Evolutionary conservation across 2,888 invertebrate genomes (phyloP), one percentile per base, ranked within the genome.

Genomic region (Phyllotreta striolata): DNA sequence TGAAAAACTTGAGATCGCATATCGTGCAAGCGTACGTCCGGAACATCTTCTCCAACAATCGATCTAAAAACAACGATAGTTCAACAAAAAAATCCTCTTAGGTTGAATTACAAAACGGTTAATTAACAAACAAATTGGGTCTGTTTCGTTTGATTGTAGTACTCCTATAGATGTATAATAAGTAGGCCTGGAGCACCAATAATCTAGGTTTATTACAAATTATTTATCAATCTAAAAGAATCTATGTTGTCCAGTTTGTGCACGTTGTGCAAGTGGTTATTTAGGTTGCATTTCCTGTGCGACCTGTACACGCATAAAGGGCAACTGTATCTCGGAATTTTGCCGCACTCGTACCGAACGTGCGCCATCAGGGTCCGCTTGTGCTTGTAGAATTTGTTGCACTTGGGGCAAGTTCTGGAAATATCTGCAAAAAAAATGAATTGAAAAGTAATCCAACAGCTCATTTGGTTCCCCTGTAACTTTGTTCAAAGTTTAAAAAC

Each of bases 311-410:
- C 78, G 66, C 87, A 87, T 70, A 83, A 82, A 0, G 80, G 80
- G 67, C 87, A 88, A 61, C 80, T 79, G 67, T 85, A 83, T 44
- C 82, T 82, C 0, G 87, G 85, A 67, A 82, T 82, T 66, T 84
- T 83, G 55, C 87, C 87, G 71, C 88, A 88, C 70, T 88, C 87
- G 10, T 38, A 10, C n/a, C 60, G 65, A 4, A 55, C 39, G 38
- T 71, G 71, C 7, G 55, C 40, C 70, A 84, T 82, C 66, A 84
- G 83, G 66, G 85, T 73, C 70, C 86, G 86, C 6, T 85, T 82
- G 64, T 83, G 83, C 56, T 70, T 70, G 47, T 68, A 70, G 43
- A 8, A 34, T 47, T 66, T 72, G 8, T 63, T 62, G 47, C 72
- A 72, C 39, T 10, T 56, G 38, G 60, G 14, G 35, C 64, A 64